phyloP scores from a whole-genome alignment of 2,888 invertebrate genomes.

The Dermolepida albohirtum region DNA sequence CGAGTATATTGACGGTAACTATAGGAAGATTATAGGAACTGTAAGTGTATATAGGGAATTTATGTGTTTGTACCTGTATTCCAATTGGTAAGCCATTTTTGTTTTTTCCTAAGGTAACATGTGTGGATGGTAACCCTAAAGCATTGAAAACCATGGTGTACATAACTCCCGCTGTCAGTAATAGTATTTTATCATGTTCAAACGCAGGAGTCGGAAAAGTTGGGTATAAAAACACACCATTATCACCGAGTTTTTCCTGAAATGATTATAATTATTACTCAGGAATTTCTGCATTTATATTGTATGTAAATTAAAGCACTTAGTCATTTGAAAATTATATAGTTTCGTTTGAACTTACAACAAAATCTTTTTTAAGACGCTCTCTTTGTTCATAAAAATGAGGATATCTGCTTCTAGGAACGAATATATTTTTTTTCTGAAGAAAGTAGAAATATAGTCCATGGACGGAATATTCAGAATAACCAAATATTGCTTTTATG shows the following conservation, averaged over 20 bases:
- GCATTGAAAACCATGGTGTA: conserved; percentile 79
- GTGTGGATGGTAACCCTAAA: conserved; percentile 80
- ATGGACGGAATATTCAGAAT: conserved; percentile 44
- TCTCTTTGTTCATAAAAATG: conserved; percentile 34
- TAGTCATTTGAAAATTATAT: no score
- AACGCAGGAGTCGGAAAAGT: conserved; percentile 75
- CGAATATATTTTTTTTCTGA: conserved; percentile 20
- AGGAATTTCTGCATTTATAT: not conserved
- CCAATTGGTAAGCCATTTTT: conserved; percentile 77
- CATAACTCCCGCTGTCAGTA: conserved; percentile 70
- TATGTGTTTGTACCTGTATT: conserved; percentile 71
- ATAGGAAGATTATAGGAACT: no score
- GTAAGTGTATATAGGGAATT: no score
- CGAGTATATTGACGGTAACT: no score
- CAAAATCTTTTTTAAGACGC: conserved; percentile 40
- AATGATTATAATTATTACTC: conserved; percentile 41
- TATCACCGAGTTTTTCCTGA: conserved; percentile 73
- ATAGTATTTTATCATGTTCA: conserved; percentile 72
- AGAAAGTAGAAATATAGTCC: conserved; percentile 41
- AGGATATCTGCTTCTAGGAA: conserved; percentile 33
- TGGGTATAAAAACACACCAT: conserved; percentile 81
- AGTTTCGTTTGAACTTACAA: conserved; percentile 28
- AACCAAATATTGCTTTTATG: conserved; percentile 42
- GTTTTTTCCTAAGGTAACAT: conserved; percentile 77
- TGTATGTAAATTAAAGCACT: no score